These are phyloP conservation scores for Eupithecia dodoneata DNA, from an alignment of 2,888 invertebrate species.

Conservation along the genomic window DNA sequence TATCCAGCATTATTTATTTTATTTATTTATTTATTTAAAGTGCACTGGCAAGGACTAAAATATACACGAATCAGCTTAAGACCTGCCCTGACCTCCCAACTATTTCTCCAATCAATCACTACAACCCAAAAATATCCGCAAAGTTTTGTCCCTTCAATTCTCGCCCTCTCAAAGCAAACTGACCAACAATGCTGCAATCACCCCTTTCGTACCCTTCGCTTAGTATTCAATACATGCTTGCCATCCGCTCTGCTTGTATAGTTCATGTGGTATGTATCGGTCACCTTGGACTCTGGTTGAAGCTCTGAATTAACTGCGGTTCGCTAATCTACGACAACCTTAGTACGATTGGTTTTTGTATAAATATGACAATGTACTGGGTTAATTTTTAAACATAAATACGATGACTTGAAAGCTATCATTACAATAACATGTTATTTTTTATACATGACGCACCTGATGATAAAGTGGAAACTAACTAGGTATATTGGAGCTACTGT, in stretches of 20 bases:
- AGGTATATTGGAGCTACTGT: too few species aligned
- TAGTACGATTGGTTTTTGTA: background rate
- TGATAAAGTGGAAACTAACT: too few species aligned
- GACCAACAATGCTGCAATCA: conserved; percentile 8
- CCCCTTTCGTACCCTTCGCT: background rate
- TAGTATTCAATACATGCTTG: conserved; percentile 8
- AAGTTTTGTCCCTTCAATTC: background rate
- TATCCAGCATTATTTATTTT: too few species aligned
- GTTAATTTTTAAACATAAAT: too few species aligned
- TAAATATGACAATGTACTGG: too few species aligned
- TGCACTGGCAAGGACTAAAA: too few species aligned
- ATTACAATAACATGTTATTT: too few species aligned
- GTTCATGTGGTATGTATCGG: background rate
- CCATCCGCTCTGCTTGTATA: background rate
- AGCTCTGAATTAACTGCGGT: background rate
- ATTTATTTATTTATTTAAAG: too few species aligned
- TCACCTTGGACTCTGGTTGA: background rate
- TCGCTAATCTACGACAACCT: background rate
- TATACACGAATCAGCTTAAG: too few species aligned
- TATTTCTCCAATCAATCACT: background rate
- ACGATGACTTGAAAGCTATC: too few species aligned
- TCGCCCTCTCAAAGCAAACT: background rate
- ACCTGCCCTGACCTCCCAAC: background rate
- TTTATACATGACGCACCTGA: too few species aligned
- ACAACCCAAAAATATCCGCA: conserved; percentile 7